Evolutionary conservation across 2,113 vertebrate species (phyloP).

Genomic region (Gymnocephalus cernua): DNA sequence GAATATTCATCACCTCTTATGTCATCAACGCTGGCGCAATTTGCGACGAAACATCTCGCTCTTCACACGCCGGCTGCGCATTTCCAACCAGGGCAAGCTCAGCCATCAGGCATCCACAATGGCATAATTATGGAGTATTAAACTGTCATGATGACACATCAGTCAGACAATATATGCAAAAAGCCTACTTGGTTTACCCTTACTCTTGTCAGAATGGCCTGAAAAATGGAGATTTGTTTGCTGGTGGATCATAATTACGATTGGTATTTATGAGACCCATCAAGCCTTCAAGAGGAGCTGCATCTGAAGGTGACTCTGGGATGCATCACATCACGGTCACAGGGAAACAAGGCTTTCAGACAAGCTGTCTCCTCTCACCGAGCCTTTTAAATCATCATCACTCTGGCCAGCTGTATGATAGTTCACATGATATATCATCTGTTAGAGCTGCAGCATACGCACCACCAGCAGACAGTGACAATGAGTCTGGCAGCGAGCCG

Average conservation of each 20-base stretch:
- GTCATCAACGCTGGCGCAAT: slow-evolving; percentile 65
- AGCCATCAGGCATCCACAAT: slow-evolving; percentile 70
- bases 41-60: slow-evolving; percentile 63
- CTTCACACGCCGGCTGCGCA: slow-evolving; percentile 31
- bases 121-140: slow-evolving; percentile 82
- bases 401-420: slow-evolving; percentile 69
- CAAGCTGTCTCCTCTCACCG: slow-evolving; percentile 75
- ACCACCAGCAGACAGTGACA: slow-evolving; percentile 61
- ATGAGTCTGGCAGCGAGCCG: slow-evolving; percentile 61
- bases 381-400: slow-evolving; percentile 85
- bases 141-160: slow-evolving; percentile 79
- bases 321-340: slow-evolving; percentile 70
- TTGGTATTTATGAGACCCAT: slow-evolving; percentile 81
- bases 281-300: slow-evolving; percentile 76
- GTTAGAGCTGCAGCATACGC: slow-evolving; percentile 58
- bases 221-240: slow-evolving; percentile 75
- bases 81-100: slow-evolving; percentile 40
- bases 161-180: slow-evolving; percentile 77
- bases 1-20: slow-evolving; percentile 76
- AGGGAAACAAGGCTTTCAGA: slow-evolving; percentile 80
- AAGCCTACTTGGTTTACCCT: slow-evolving; percentile 71
- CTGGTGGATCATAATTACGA: slow-evolving; percentile 78
- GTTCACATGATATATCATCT: slow-evolving; percentile 75
- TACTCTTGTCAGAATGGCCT: slow-evolving; percentile 69
- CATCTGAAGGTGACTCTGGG: slow-evolving; percentile 84